Percentiles rank a stretch among this genome's conserved stretches.
phyloP scores from a whole-genome alignment of 2,797 vertebrate species.

The Aselliscus stoliczkanus region DNA sequence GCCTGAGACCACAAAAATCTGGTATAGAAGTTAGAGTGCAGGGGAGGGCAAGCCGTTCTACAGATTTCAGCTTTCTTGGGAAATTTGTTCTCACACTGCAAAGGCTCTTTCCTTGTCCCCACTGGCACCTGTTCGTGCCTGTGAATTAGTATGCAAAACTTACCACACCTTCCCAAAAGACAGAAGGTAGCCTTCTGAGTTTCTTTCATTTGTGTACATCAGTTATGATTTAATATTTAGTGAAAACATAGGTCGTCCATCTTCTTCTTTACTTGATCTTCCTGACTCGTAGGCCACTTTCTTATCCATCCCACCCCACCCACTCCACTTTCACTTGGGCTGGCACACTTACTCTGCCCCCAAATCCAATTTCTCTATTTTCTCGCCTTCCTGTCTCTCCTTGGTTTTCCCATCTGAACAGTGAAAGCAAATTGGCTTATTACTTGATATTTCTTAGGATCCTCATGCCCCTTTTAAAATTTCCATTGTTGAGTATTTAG shows the following conservation, averaged over 20 bases:
- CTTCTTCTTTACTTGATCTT: neutral
- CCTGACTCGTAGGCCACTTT: neutral
- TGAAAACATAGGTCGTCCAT: neutral
- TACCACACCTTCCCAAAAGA: neutral
- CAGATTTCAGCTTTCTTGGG: neutral
- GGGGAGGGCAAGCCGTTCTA: too few relatives aligned
- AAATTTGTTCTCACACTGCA: neutral
- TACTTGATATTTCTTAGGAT: neutral
- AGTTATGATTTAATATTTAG: neutral
- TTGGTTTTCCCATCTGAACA: neutral
- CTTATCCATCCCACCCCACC: neutral
- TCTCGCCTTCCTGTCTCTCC: neutral
- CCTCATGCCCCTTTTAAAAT: neutral
- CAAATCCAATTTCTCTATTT: neutral
- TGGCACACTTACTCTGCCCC: neutral
- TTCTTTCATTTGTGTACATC: neutral
- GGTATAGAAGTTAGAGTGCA: neutral
- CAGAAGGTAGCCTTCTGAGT: neutral
- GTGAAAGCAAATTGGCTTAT: neutral
- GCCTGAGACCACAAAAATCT: neutral
- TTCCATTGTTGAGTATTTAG: neutral
- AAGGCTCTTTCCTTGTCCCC: neutral
- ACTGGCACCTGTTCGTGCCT: neutral
- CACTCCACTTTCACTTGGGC: neutral
- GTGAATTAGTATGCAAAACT: neutral